Percentiles rank a stretch among this genome's conserved stretches.
phyloP scores from a whole-genome alignment of 1,140 invertebrate species.

The Lanistes nyassanus region DNA sequence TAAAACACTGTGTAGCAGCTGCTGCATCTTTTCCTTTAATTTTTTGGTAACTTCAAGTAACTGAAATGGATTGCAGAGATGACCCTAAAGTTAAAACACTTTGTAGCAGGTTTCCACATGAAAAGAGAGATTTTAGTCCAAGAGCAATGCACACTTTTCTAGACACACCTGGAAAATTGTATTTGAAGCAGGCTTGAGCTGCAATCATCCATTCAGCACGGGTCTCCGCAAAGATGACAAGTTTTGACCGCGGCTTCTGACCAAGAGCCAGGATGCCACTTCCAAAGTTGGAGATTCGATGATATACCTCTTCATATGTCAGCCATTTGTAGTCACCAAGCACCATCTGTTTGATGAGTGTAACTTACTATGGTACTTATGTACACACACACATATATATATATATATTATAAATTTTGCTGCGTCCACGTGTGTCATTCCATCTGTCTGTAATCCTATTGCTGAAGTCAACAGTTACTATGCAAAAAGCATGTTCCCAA shows the following conservation, averaged over 20 bases:
- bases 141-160: background rate
- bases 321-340: conserved; percentile 87
- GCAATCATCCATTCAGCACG: conserved; percentile 96
- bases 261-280: conserved; percentile 65
- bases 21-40: no score
- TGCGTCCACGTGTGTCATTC: no score
- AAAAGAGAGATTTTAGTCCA: conserved; percentile 26
- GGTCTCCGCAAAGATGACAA: conserved; percentile 97
- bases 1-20: no score
- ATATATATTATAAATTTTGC: background rate
- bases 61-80: no score
- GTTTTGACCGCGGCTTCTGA: conserved; percentile 75
- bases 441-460: no score
- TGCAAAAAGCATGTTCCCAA: no score
- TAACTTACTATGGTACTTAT: background rate
- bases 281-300: conserved; percentile 80
- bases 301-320: conserved; percentile 83
- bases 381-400: background rate
- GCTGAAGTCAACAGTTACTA: no score
- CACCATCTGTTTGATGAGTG: conserved; percentile 59
- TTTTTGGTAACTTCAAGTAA: no score
- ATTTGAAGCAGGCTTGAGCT: conserved; percentile 92
- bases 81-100: no score
- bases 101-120: no score
- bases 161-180: conserved; percentile 81